Evolutionary conservation across 2,888 invertebrate species (phyloP).

Genomic region (Lymantria monacha): DNA sequence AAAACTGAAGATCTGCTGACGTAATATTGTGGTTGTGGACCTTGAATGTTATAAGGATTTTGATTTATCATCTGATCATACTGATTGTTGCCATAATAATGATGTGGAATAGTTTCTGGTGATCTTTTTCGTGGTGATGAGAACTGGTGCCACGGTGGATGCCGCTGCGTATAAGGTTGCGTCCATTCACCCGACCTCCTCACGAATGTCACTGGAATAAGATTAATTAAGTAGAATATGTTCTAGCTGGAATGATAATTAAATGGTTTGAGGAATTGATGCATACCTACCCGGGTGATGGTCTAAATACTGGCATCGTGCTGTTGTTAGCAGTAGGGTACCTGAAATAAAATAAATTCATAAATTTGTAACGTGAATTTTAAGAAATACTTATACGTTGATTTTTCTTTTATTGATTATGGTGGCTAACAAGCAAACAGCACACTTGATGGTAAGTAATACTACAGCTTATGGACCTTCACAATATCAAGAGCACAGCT

Average conservation of each 20-base stretch:
- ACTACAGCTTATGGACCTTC: too few species aligned
- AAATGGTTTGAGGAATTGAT: constrained; percentile 50
- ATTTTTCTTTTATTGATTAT: too few species aligned
- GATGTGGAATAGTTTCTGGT: constrained; percentile 38
- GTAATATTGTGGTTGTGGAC: constrained; percentile 41
- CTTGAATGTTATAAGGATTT: constrained; percentile 8
- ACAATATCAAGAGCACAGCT: too few species aligned
- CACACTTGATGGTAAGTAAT: too few species aligned
- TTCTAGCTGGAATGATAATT: constrained; percentile 3
- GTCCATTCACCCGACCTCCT: constrained; percentile 54
- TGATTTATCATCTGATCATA: constrained; percentile 13
- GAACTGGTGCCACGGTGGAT: constrained; percentile 69
- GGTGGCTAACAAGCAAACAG: too few species aligned
- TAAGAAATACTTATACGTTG: too few species aligned
- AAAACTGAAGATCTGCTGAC: constrained; percentile 46
- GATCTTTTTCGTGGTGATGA: constrained; percentile 70
- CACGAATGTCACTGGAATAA: constrained; percentile 57
- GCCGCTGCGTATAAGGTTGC: constrained; percentile 50
- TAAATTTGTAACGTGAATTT: too few species aligned
- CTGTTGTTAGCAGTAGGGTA: constrained; percentile 47
- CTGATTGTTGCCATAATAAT: constrained; percentile 23
- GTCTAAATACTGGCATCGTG: constrained; percentile 58
- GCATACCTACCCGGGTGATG: constrained; percentile 80
- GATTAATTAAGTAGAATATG: constrained; percentile 11
- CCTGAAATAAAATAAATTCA: constrained; percentile 44